phyloP scores from a whole-genome alignment of 2,888 invertebrate species.

The Acanthosoma haemorrhoidale region DNA sequence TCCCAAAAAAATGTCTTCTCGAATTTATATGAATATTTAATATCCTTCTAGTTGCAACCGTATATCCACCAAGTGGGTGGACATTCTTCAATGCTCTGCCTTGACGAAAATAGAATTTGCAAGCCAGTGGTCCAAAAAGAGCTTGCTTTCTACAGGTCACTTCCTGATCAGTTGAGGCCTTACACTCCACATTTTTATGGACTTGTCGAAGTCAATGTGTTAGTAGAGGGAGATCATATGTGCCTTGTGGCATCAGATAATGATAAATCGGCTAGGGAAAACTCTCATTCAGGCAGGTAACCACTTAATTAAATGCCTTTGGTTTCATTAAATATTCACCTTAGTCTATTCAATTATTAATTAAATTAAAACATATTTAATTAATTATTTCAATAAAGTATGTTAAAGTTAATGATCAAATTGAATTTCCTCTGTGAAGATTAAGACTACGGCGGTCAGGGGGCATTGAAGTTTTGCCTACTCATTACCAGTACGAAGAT shows the following conservation, averaged over 20 bases:
- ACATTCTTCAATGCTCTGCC: conserved; percentile 51
- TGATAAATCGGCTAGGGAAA: background rate
- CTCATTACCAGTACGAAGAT: conserved; percentile 28
- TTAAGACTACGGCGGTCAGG: conserved; percentile 40
- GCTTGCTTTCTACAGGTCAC: conserved; percentile 52
- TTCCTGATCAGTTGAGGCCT: conserved; percentile 49
- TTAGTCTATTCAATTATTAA: background rate
- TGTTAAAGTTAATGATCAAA: no score
- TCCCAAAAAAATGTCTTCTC: background rate
- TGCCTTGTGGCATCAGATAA: conserved; percentile 47
- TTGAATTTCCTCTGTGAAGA: conserved; percentile 18
- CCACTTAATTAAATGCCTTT: no score
- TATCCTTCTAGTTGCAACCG: conserved; percentile 47
- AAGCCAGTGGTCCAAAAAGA: conserved; percentile 54
- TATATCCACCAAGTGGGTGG: conserved; percentile 55
- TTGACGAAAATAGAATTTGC: conserved; percentile 52
- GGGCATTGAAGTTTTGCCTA: conserved; percentile 39
- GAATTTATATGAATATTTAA: no score
- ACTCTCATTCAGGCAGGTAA: conserved; percentile 17
- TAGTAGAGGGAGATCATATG: conserved; percentile 51
- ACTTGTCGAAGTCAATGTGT: conserved; percentile 47
- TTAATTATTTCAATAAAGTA: background rate
- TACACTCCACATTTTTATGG: conserved; percentile 54
- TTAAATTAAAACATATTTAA: background rate
- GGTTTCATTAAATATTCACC: background rate